Base-by-base conservation (phyloP, 2,888 invertebrate genomes). In the Euphydryas editha region DNA sequence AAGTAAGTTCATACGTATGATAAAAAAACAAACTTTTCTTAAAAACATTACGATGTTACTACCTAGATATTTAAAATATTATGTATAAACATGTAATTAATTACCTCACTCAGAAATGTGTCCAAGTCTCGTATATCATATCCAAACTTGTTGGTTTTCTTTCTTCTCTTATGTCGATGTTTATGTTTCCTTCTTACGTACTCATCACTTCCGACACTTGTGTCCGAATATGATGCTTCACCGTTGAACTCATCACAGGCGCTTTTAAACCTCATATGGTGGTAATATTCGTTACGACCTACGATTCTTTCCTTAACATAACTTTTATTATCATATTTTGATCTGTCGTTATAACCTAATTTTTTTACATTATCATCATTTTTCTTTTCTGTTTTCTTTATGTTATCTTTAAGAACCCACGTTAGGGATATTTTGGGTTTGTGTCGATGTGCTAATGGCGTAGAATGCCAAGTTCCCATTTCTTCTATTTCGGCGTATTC, bases 121-220 rank as follows among this genome's bases (percentile, higher is more conserved):
- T 97, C 96, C 69, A 97, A 94, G 84, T 97, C 96, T 69, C 95
- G 94, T 57, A 97, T 97, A 74, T 97, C 96, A 77, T 97, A 97
- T 59, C 97, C 97, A 76, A 97, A 96, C 79, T 86, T 90, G 39
- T 81, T 80, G 44, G 73, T 81, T 47, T 81, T 81, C 67, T 77
- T 82, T 79, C 87, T 92, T 87, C 86, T 88, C 75, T 86, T 85
- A 70, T 93, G 93, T 20, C 91, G 85, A 74, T 93, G 93, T 63
- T 88, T 88, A 72, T 94, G 93, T 72, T 88, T 90, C 72, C 80
- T 88, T 72, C 87, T 84, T 17, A 81, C 78, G 49, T 89, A 85
- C 75, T 93, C 90, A 69, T 93, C 92, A 3, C 91, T 85, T 1
- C 83, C 88, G 65, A 79, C 82, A 74, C 89, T 90, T 7, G 85